A percentile compares a stretch with the other conserved stretches of the same genome.
These are phyloP conservation scores for Globia sparganii DNA, from an alignment of 2,888 invertebrate genomes.

Conservation along the genomic window DNA sequence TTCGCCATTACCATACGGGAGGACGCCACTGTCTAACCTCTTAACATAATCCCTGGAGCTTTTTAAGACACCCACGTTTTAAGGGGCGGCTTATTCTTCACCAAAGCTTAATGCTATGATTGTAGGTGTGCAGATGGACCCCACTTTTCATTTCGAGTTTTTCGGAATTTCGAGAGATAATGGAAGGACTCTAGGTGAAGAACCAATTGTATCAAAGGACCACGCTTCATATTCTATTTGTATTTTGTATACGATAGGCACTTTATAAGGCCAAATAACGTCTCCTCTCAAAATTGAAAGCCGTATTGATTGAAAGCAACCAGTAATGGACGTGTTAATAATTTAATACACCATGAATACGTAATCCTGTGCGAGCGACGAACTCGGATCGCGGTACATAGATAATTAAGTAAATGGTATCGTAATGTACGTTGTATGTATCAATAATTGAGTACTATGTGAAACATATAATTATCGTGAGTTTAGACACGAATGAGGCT, in stretches of 20 bases:
- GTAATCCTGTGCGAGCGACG: conserved; percentile 64
- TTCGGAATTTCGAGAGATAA: neutral
- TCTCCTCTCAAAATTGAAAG: conserved; percentile 46
- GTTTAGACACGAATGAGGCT: neutral
- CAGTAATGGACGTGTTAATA: conserved; percentile 67
- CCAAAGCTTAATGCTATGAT: conserved; percentile 6
- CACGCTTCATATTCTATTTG: neutral
- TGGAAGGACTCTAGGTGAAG: neutral
- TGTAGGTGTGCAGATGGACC: conserved; percentile 22
- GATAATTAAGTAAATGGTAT: conserved; percentile 55
- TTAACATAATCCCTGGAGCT: conserved; percentile 38
- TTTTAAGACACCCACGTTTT: conserved; percentile 22
- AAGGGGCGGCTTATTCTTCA: conserved; percentile 31
- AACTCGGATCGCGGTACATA: conserved; percentile 58
- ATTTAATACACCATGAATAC: conserved; percentile 69
- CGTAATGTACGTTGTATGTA: conserved; percentile 32
- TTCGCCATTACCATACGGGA: conserved; percentile 33
- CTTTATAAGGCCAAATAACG: neutral
- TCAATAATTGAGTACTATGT: conserved; percentile 31
- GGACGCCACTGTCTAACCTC: conserved; percentile 37
- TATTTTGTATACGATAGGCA: neutral
- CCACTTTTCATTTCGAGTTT: neutral
- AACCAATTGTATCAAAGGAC: neutral
- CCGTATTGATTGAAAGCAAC: conserved; percentile 63
- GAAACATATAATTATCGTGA: neutral